Evolutionary conservation across 1,140 invertebrate species (phyloP).

Genomic region (Pentalonia nigronervosa): DNA sequence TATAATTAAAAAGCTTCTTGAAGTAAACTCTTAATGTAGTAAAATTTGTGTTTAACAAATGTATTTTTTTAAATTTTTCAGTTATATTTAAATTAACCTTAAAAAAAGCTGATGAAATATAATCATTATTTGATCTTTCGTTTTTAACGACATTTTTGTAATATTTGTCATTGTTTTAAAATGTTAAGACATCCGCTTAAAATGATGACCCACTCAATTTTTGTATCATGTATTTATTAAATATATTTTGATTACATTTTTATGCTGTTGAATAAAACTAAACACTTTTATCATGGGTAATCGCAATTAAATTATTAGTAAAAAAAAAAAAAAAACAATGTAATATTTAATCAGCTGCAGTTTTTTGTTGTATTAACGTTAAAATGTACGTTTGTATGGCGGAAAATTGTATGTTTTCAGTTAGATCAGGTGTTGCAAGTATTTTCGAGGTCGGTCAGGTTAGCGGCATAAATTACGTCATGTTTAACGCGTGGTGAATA

Average conservation of each 20-base stretch:
- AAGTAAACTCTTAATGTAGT: no score
- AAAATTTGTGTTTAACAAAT: no score
- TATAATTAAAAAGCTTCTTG: no score
- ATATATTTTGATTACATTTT: background rate
- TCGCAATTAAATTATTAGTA: background rate
- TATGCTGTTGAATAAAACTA: background rate
- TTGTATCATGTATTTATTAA: background rate
- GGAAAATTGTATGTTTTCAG: constrained; percentile 36
- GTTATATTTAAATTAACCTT: no score
- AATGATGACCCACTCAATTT: background rate
- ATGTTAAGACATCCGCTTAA: background rate
- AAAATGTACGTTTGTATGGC: background rate
- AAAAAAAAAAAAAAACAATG: background rate
- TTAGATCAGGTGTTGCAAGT: constrained; percentile 56
- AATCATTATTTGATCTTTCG: background rate
- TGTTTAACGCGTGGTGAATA: constrained; percentile 38
- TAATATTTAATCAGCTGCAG: constrained; percentile 31
- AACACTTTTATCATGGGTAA: background rate
- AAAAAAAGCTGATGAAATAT: background rate
- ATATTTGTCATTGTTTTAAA: background rate
- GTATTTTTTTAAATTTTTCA: no score
- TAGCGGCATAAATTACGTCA: constrained; percentile 49
- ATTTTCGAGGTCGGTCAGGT: constrained; percentile 46
- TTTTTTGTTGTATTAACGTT: constrained; percentile 20
- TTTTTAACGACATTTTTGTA: background rate